Percentiles rank a stretch among this genome's conserved stretches.
Conservation (phyloP, 2,113 vertebrate species). For the Dipodomys stephensi region DNA sequence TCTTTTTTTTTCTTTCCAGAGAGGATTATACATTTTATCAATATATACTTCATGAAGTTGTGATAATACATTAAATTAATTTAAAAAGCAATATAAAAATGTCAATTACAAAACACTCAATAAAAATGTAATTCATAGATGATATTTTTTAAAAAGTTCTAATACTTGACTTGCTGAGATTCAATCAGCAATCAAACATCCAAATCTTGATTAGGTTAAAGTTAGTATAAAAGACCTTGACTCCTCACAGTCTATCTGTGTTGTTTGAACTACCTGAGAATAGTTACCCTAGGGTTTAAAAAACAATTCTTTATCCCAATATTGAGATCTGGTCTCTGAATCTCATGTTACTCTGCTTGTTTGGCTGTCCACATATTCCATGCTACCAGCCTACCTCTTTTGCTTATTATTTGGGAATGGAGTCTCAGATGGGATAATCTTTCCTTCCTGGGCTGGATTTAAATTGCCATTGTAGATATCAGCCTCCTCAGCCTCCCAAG, state of each 20-base stretch:
- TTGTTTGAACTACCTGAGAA: neutral
- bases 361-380: too few relatives aligned
- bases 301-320: neutral
- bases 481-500: too few relatives aligned
- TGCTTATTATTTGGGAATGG: too few relatives aligned
- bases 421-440: too few relatives aligned
- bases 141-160: neutral
- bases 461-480: too few relatives aligned
- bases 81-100: neutral
- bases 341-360: too few relatives aligned
- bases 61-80: conserved; percentile 24
- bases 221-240: neutral
- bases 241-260: neutral
- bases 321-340: too few relatives aligned
- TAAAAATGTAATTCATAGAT: conserved; percentile 32
- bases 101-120: neutral
- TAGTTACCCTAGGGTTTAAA: neutral
- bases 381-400: too few relatives aligned
- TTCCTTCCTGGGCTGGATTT: too few relatives aligned
- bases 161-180: neutral
- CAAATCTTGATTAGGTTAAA: neutral
- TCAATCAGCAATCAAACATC: neutral
- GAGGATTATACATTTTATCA: conserved; percentile 14
- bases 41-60: neutral
- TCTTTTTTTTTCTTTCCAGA: neutral